Evolutionary conservation across 2,888 invertebrate genomes (phyloP), one percentile per base, ranked within the genome.

Genomic region (Lottia gigantea): DNA sequence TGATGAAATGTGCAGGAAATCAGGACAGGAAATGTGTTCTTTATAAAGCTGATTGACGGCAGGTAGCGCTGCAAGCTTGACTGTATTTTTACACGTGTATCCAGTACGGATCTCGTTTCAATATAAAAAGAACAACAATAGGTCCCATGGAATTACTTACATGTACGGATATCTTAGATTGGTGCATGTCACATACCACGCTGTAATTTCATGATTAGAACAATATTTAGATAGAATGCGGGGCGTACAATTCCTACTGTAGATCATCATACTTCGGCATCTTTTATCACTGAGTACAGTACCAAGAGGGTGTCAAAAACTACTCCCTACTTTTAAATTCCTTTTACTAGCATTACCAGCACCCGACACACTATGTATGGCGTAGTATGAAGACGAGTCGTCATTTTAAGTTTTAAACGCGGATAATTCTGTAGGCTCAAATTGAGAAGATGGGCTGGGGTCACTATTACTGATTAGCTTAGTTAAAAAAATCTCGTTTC

Each of bases 21-120:
- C 26, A 64, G 49, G 64, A 45, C 64, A 69, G 69, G 69, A 69
- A 69, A 65, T 69, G 64, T 69, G 69, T 69, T 69, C 69, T 69
- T 65, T 65, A 69, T 69, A 55, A 46, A 31, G 49, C 45, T 69
- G 69, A 69, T 69, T 69, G 69, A 65, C 69, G 65, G 49, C 69
- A 69, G 69, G 64, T 69, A 69, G 45, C 23, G 40, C 55, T 31
- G 65, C 55, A 49, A 49, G 46, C 47, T 64, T 63, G 23, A 45
- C 45, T 64, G 26, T 69, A 69, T 69, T 69, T 69, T 69, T 69
- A 55, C 69, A 69, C 69, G 69, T 69, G 69, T 64, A 64, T 69
- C 69, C 64, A 69, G 64, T 61, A 49, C 63, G 65, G 63, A 26
- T 69, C 64, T 25, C 26, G 46, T 69, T 69, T 69, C 69, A 45